Conservation (phyloP, 2,113 vertebrate genomes). For the Crotalus viridis region DNA sequence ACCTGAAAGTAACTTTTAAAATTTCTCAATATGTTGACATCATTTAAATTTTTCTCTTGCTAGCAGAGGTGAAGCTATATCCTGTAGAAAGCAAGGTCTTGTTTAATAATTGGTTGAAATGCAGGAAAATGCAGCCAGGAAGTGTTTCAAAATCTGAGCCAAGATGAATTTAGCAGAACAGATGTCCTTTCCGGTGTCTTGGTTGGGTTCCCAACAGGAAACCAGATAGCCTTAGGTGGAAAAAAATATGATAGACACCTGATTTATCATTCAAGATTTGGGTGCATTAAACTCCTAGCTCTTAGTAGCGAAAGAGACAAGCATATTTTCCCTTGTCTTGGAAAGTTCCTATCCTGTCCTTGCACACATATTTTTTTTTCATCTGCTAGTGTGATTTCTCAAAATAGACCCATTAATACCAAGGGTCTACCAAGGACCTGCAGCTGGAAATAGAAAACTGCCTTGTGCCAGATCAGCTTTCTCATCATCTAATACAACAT, state of each 20-base stretch:
- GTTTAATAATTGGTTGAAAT: constrained; percentile 45
- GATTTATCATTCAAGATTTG: background rate
- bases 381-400: background rate
- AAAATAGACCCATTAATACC: background rate
- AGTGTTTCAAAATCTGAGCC: constrained; percentile 54
- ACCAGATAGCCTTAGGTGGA: constrained; percentile 7
- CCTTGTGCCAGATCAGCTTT: background rate
- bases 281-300: background rate
- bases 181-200: constrained; percentile 50
- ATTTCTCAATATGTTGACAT: constrained; percentile 45
- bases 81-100: constrained; percentile 60
- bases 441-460: background rate
- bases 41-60: constrained; percentile 43
- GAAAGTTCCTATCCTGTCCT: background rate
- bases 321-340: background rate
- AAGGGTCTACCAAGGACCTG: background rate
- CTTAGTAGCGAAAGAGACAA: background rate
- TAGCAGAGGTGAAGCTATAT: constrained; percentile 45
- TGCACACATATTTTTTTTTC: background rate
- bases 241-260: constrained; percentile 36
- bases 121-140: constrained; percentile 47
- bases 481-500: background rate
- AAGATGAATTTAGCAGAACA: constrained; percentile 48
- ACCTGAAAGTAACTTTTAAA: constrained; percentile 44
- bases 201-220: constrained; percentile 24